Evolutionary conservation across 2,797 vertebrate species (phyloP).

Genomic region (Cuculus canorus): DNA sequence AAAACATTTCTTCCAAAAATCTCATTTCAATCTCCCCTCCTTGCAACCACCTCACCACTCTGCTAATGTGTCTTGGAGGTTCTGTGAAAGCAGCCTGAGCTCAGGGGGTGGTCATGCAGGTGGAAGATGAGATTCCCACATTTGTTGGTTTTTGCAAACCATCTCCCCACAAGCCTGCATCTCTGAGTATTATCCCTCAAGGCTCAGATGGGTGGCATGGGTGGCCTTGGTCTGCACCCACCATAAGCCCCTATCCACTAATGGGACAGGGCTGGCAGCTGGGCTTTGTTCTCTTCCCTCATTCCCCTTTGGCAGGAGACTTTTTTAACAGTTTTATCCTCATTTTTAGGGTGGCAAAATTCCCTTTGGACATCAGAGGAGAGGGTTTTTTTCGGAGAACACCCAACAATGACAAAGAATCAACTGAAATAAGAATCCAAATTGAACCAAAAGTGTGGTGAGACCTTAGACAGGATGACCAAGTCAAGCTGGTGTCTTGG

Average conservation of each 20-base stretch:
- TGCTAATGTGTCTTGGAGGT: neutral
- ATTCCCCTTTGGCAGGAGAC: neutral
- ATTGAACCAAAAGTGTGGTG: neutral
- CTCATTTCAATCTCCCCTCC: no score
- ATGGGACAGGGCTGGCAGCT: neutral
- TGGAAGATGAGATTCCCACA: neutral
- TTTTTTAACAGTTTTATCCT: neutral
- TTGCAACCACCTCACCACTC: neutral
- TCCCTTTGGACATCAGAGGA: neutral
- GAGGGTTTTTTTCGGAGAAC: neutral
- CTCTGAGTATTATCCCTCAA: neutral
- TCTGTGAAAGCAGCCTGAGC: neutral
- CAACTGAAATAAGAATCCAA: neutral
- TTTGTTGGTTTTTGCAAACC: neutral
- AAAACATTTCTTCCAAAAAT: no score
- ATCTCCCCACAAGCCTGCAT: neutral
- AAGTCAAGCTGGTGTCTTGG: neutral
- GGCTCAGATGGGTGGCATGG: neutral
- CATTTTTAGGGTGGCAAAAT: neutral
- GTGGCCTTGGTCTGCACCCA: neutral
- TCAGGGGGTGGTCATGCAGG: neutral
- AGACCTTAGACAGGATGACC: neutral
- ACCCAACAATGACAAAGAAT: neutral
- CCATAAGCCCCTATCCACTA: fast-evolving
- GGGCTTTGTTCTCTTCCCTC: neutral